Evolutionary conservation across 2,888 invertebrate genomes (phyloP), one percentile per base, ranked within the genome.

Genomic region (Oxytorus armatus): DNA sequence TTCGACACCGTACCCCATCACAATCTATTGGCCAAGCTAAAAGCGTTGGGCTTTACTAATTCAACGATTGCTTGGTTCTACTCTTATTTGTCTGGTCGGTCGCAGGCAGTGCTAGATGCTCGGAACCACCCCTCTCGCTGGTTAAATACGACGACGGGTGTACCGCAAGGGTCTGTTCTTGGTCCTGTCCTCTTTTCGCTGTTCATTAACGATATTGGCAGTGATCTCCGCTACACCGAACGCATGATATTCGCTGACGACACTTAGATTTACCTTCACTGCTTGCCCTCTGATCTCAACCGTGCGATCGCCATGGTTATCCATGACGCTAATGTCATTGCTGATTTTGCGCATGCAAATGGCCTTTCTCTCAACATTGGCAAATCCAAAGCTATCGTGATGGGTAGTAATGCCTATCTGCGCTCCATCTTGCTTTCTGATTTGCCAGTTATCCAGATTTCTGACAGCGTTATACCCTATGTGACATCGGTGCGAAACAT

Each of bases 241-340:
- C 42, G 25, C 3, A 42, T 77, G n/a, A 44, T 63, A 0, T 77
- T 70, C 5, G 70, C 77, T 1, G 72, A 77, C 7, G 65, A 77
- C 21, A 72, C 72, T 0, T 65, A 72, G 1, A 72, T 72, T 8
- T 72, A 72, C 16, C 7, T 77, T 0, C 33, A 33, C 29, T n/a
- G n/a, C 5, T 21, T 16, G 3, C 2, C 55, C n/a, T 14, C 47
- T 1, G 5, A 39, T 11, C 0, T 59, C 8, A 5, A 23, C 0
- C 0, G 4, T 1, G 59, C 23, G 1, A 36, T 76, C 2, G 11
- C 36, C 5, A 33, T 23, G 21, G 10, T 68, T 1, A 25, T 23
- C 10, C 3, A 8, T 11, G 51, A 59, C 14, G 76, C 11, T 0
- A 14, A 8, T 2, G 42, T 39, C 2, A 51, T 77, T 2, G 7